A percentile compares a stretch with the other conserved stretches of the same genome.
Evolutionary conservation across 2,113 vertebrate species (phyloP).

Genomic region (Larimichthys crocea): DNA sequence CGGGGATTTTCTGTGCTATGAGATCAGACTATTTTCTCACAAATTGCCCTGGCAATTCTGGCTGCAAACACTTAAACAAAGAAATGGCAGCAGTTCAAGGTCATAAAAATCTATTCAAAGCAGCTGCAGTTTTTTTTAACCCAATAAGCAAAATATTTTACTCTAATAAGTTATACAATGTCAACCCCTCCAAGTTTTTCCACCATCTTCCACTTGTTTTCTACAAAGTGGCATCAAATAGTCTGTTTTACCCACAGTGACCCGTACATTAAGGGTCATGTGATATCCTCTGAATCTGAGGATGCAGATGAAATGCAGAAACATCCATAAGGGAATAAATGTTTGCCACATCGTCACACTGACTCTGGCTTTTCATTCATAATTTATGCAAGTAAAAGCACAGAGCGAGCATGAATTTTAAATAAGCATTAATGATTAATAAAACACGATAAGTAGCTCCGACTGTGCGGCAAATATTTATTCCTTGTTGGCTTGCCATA

Average conservation of each 20-base stretch:
- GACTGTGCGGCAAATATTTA: conserved; percentile 46
- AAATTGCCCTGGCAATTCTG: not conserved
- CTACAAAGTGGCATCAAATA: conserved; percentile 1
- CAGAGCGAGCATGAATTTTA: conserved; percentile 46
- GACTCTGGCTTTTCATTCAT: conserved; percentile 45
- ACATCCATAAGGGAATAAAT: conserved; percentile 29
- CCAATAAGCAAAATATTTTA: not conserved
- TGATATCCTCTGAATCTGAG: conserved; percentile 25
- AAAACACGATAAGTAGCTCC: conserved; percentile 24
- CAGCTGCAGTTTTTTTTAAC: not conserved
- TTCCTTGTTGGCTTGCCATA: conserved; percentile 26
- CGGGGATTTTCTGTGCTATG: not conserved
- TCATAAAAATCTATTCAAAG: not conserved
- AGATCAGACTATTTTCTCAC: not conserved
- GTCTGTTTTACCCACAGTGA: not conserved
- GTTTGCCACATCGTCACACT: conserved; percentile 26
- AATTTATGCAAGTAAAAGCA: conserved; percentile 55
- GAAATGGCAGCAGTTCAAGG: not conserved
- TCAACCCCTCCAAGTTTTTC: not conserved
- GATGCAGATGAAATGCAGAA: conserved; percentile 34
- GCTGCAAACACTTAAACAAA: not conserved
- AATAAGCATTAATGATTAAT: conserved; percentile 66
- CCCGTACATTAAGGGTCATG: conserved; percentile 2
- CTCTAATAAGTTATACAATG: not conserved
- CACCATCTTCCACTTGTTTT: not conserved